Evolutionary conservation across 2,797 vertebrate species (phyloP).

Genomic region (Sternotherus odoratus): DNA sequence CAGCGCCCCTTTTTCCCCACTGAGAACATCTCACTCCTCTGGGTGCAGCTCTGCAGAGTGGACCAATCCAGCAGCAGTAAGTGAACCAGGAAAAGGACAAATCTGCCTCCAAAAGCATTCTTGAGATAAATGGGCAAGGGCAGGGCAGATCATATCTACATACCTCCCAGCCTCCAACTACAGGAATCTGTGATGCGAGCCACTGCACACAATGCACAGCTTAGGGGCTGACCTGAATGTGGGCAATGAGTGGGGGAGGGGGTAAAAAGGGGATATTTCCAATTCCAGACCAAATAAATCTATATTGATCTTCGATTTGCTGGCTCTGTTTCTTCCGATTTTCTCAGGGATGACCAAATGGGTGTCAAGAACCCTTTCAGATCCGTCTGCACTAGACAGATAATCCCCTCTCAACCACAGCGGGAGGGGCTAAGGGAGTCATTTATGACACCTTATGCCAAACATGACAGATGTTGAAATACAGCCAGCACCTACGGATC

Average conservation of each 20-base stretch:
- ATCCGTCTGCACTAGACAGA: neutral
- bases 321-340: neutral
- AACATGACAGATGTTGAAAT: neutral
- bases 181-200: neutral
- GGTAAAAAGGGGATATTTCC: no score
- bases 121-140: neutral
- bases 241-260: neutral
- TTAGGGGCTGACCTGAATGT: neutral
- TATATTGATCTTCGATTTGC: neutral
- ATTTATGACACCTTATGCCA: accelerated
- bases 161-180: neutral
- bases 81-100: no score
- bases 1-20: neutral
- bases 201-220: neutral
- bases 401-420: neutral
- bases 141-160: neutral
- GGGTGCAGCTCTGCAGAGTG: no score
- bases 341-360: neutral
- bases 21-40: no score
- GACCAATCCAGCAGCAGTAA: no score
- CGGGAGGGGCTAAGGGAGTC: accelerated
- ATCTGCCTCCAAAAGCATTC: neutral
- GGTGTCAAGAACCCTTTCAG: neutral
- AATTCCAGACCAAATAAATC: neutral
- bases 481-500: neutral